phyloP scores from a whole-genome alignment of 2,797 vertebrate genomes.

The Benthosema pterotum region DNA sequence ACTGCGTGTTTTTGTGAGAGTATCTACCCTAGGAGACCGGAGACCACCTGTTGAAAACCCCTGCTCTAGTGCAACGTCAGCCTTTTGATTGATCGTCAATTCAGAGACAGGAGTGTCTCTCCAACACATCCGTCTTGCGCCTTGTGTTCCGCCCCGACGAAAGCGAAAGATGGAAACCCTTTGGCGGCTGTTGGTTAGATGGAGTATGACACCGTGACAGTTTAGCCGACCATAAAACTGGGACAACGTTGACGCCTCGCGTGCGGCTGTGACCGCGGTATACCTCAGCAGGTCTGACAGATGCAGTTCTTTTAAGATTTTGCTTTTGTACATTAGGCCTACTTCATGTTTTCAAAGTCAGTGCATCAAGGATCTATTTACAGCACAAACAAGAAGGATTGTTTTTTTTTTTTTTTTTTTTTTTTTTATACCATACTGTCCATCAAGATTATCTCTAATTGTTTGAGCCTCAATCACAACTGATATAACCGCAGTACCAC shows the following conservation, averaged over 20 bases:
- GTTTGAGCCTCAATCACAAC: too few species aligned
- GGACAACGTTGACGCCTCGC: constrained; percentile 20
- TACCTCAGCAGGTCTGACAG: not conserved
- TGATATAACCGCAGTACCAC: too few species aligned
- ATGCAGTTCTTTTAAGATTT: not conserved
- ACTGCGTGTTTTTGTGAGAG: too few species aligned
- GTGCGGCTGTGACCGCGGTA: not conserved
- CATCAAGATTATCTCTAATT: too few species aligned
- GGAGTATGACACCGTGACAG: constrained; percentile 14
- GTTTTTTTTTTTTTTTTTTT: too few species aligned
- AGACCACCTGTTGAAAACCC: too few species aligned
- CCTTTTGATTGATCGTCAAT: not conserved
- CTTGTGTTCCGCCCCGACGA: not conserved
- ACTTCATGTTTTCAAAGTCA: too few species aligned
- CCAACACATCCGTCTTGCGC: not conserved
- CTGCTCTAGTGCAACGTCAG: not conserved
- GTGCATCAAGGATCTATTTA: too few species aligned
- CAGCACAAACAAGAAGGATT: too few species aligned
- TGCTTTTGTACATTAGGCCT: not conserved
- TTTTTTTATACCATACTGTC: too few species aligned
- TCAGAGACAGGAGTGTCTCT: not conserved
- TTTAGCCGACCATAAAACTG: constrained; percentile 14
- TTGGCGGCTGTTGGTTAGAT: not conserved
- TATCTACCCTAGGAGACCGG: too few species aligned
- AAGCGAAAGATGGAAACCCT: constrained; percentile 3